Evolutionary conservation across 2,797 vertebrate species (phyloP).

Genomic region (Arnoldichthys spilopterus): DNA sequence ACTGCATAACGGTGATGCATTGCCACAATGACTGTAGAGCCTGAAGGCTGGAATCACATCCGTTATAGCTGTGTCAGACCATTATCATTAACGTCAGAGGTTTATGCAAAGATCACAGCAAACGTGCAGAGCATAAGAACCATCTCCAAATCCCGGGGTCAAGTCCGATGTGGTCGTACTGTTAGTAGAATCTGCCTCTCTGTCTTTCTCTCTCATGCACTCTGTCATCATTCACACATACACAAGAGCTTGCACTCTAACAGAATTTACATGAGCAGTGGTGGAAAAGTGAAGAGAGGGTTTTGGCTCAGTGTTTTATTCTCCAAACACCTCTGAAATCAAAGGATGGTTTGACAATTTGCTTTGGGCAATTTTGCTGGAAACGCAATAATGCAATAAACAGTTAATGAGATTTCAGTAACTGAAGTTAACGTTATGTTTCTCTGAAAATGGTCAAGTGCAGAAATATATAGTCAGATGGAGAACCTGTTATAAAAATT

Average conservation of each 20-base stretch:
- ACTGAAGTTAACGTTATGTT: neutral
- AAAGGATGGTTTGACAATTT: neutral
- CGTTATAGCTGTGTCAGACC: neutral
- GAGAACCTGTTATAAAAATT: no score
- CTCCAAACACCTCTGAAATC: no score
- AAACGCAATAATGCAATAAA: neutral
- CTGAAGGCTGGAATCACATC: neutral
- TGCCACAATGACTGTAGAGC: neutral
- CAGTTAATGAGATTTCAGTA: neutral
- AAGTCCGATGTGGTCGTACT: neutral
- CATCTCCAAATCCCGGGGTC: neutral
- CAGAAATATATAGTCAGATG: neutral
- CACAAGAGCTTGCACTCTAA: neutral
- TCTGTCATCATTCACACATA: neutral
- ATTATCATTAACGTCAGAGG: slow-evolving; percentile 15
- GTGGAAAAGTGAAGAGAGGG: no score
- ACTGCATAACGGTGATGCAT: neutral
- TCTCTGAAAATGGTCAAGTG: neutral
- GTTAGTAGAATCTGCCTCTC: neutral
- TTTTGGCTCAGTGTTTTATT: no score
- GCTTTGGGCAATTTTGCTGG: no score
- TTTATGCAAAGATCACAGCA: neutral
- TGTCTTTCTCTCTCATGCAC: neutral
- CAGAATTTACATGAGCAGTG: neutral
- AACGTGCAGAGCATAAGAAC: neutral